phyloP scores from a whole-genome alignment of 2,797 vertebrate species.

The Streptopelia turtur region DNA sequence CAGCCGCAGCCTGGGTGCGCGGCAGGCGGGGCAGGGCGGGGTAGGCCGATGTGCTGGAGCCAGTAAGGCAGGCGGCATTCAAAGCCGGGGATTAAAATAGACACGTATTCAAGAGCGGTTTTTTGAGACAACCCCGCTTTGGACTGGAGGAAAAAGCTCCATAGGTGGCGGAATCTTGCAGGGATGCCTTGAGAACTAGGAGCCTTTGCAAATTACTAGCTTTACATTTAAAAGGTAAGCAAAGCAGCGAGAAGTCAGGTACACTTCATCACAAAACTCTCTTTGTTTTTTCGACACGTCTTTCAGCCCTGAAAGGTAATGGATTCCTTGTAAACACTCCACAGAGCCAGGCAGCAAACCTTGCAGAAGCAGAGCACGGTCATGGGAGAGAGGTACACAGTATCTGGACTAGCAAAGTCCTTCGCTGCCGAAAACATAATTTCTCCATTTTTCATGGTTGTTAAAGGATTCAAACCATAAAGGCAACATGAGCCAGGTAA shows the following conservation, averaged over 20 bases:
- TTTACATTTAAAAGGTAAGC: constrained; percentile 70
- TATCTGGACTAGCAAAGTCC: background rate
- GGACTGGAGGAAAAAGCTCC: background rate
- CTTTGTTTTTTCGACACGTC: constrained; percentile 58
- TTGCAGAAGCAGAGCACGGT: background rate
- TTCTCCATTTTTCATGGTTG: background rate
- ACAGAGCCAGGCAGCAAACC: background rate
- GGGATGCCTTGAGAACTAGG: constrained; percentile 44
- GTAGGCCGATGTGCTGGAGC: background rate
- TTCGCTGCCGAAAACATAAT: background rate
- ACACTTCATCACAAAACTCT: constrained; percentile 54
- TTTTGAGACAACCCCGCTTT: constrained; percentile 15
- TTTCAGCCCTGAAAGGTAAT: constrained; percentile 17
- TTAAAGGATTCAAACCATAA: constrained; percentile 39
- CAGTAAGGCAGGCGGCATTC: constrained; percentile 38
- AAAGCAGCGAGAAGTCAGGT: constrained; percentile 54
- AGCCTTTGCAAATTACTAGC: constrained; percentile 47
- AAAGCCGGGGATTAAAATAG: constrained; percentile 62
- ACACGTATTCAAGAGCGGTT: constrained; percentile 4
- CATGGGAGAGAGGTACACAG: background rate
- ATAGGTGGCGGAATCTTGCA: background rate
- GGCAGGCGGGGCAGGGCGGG: constrained; percentile 25
- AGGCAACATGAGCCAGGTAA: constrained; percentile 39
- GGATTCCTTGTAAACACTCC: constrained; percentile 43
- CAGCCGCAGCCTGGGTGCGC: background rate